A percentile compares a stretch with the other conserved stretches of the same genome.
phyloP scores from a whole-genome alignment of 2,888 invertebrate genomes.

The Zaprionus bogoriensis region DNA sequence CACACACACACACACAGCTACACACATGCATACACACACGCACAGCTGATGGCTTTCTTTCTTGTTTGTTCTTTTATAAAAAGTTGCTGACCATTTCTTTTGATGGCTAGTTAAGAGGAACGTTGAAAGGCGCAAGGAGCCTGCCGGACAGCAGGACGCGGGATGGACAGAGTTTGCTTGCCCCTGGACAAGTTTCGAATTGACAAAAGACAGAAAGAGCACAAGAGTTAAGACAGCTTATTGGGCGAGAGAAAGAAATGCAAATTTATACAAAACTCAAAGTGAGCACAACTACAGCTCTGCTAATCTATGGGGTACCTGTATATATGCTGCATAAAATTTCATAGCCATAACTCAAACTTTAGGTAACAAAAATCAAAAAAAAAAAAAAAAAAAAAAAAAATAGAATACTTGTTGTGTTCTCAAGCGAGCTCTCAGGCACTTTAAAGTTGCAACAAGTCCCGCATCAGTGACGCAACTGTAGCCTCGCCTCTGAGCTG shows the following conservation, averaged over 20 bases:
- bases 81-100: constrained; percentile 69
- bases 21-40: constrained; percentile 12
- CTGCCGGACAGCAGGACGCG: neutral
- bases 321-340: no score
- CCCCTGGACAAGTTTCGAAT: constrained; percentile 32
- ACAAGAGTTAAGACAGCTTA: neutral
- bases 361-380: no score
- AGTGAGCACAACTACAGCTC: neutral
- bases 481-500: constrained; percentile 13
- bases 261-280: neutral
- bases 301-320: no score
- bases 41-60: constrained; percentile 49
- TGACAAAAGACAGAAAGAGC: constrained; percentile 20
- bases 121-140: constrained; percentile 41
- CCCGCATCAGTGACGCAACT: constrained; percentile 7
- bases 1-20: constrained; percentile 15
- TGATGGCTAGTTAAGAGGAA: constrained; percentile 58
- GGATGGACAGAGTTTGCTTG: constrained; percentile 23
- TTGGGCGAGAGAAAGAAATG: neutral
- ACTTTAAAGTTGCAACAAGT: constrained; percentile 12
- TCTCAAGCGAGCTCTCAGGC: no score
- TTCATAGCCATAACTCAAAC: neutral
- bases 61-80: constrained; percentile 60
- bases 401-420: constrained; percentile 3
- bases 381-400: no score